Evolutionary conservation across 2,113 vertebrate genomes (phyloP).

Genomic region (Corythornis vintsioides): DNA sequence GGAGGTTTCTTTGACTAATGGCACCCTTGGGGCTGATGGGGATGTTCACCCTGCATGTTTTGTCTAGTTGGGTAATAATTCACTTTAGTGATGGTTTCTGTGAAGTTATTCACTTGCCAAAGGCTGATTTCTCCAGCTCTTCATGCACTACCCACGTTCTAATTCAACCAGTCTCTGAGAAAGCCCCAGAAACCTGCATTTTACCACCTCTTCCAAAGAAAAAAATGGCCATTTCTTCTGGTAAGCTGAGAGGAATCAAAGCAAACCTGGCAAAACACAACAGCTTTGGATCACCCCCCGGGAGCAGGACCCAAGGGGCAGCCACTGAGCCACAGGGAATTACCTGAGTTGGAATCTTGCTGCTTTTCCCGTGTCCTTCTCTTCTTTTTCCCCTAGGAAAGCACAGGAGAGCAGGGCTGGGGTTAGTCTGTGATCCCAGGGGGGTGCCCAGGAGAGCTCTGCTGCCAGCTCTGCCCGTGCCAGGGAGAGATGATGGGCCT

Average conservation of each 20-base stretch:
- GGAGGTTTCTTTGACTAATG: background rate
- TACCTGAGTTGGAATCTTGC: conserved; percentile 94
- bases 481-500: background rate
- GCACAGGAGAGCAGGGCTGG: background rate
- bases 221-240: background rate
- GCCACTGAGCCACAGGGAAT: background rate
- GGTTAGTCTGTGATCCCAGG: background rate
- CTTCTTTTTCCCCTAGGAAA: conserved; percentile 93
- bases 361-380: conserved; percentile 96
- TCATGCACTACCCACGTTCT: background rate
- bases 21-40: background rate
- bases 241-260: background rate
- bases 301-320: background rate
- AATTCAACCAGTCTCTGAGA: background rate
- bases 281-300: background rate
- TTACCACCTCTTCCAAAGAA: background rate
- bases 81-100: background rate
- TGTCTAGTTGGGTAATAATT: background rate
- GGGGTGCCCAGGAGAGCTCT: too few relatives aligned
- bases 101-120: background rate
- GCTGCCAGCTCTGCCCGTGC: background rate
- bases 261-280: background rate
- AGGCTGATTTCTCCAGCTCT: background rate
- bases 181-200: background rate
- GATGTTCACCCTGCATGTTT: background rate